Conservation (phyloP, 2,113 vertebrate genomes). For the Empidonax alnorum region DNA sequence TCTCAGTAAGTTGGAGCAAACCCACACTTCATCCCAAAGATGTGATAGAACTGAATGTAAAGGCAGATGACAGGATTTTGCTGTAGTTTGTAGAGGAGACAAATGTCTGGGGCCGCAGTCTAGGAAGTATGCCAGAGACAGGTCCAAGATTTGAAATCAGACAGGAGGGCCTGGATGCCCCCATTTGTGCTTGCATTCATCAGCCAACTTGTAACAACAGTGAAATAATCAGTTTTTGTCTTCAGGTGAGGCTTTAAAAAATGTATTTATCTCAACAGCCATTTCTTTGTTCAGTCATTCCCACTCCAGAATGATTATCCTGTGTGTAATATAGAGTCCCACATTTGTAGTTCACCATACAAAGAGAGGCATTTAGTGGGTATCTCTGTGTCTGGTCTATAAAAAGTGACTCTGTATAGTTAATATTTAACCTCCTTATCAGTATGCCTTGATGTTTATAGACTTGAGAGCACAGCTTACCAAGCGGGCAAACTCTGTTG, state of each 20-base stretch:
- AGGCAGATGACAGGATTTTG: neutral
- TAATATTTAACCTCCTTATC: neutral
- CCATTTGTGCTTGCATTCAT: neutral
- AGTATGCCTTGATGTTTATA: neutral
- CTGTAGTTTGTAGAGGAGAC: neutral
- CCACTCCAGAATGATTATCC: neutral
- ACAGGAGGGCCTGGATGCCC: neutral
- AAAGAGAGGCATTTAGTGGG: neutral
- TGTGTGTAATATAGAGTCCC: neutral
- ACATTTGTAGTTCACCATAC: neutral
- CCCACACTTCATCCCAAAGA: neutral
- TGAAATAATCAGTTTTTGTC: neutral
- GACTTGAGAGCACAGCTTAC: neutral
- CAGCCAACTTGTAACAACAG: neutral
- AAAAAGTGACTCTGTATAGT: neutral
- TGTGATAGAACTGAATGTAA: neutral
- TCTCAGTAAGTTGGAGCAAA: neutral
- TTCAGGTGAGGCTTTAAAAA: neutral
- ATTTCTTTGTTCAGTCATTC: neutral
- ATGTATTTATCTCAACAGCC: neutral
- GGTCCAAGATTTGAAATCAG: neutral
- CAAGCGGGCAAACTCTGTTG: neutral
- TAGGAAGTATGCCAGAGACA: neutral
- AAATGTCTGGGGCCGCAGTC: neutral
- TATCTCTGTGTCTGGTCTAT: neutral